Conservation (phyloP, 2,797 vertebrate genomes). For the Fistularia commersonii region DNA sequence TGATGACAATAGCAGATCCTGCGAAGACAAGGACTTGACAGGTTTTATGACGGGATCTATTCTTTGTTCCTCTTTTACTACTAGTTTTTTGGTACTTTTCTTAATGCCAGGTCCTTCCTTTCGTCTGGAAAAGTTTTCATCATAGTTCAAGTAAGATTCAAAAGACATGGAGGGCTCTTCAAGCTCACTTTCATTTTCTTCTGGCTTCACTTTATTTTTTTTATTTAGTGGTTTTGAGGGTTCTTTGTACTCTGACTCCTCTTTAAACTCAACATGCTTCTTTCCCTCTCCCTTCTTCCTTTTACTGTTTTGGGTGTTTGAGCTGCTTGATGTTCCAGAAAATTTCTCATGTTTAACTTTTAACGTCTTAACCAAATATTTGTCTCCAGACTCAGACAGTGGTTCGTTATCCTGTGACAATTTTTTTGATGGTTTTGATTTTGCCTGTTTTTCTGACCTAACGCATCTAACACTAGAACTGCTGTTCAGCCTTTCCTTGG, state of each 20-base stretch:
- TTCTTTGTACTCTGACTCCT: constrained; percentile 17
- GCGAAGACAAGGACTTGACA: constrained; percentile 9
- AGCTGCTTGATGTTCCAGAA: constrained; percentile 6
- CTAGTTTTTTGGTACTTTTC: constrained; percentile 29
- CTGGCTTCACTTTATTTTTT: constrained; percentile 28
- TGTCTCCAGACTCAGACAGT: constrained; percentile 13
- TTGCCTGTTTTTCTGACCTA: constrained; percentile 16
- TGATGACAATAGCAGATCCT: constrained; percentile 2
- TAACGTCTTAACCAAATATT: constrained; percentile 14
- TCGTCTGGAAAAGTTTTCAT: constrained; percentile 60
- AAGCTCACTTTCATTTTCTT: constrained; percentile 1
- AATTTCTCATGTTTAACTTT: constrained; percentile 12
- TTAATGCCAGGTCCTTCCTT: constrained; percentile 53
- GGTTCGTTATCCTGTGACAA: constrained; percentile 8
- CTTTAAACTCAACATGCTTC: constrained; percentile 5
- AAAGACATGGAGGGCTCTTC: constrained; percentile 79
- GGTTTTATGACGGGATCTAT: constrained; percentile 20
- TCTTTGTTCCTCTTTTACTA: constrained; percentile 23
- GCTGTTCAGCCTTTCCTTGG: constrained; percentile 27
- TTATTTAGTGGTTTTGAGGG: constrained; percentile 32
- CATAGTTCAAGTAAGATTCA: constrained; percentile 85
- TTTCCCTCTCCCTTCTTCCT: constrained; percentile 30
- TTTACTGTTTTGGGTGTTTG: constrained; percentile 28
- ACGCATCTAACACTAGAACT: constrained; percentile 14
- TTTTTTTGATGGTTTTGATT: constrained; percentile 21